Percentiles rank a stretch among this genome's conserved stretches.
These are phyloP conservation scores for Hippocampus kuda DNA, from an alignment of 2,797 vertebrate genomes.

Conservation along the genomic window DNA sequence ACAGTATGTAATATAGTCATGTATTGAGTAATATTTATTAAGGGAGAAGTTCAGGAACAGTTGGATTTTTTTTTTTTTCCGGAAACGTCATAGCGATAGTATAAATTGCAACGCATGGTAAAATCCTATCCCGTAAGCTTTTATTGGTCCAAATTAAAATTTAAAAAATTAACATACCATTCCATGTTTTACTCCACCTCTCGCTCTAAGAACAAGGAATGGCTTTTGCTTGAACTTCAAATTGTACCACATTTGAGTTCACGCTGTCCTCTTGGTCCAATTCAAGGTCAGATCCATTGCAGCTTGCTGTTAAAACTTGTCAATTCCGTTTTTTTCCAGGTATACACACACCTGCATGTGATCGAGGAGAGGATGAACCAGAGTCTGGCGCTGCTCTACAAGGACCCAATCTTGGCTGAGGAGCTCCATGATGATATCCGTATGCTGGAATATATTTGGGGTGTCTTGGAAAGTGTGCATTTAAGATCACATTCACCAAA, in stretches of 20 bases:
- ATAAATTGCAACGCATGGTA: too few relatives aligned
- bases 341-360: constrained; percentile 87
- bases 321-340: constrained; percentile 38
- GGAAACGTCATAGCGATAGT: too few relatives aligned
- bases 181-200: too few relatives aligned
- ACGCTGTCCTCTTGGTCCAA: not conserved
- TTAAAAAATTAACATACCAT: too few relatives aligned
- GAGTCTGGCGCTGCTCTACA: constrained; percentile 80
- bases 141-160: too few relatives aligned
- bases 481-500: not conserved
- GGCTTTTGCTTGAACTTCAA: too few relatives aligned
- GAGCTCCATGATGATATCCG: constrained; percentile 77
- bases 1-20: too few relatives aligned
- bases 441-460: constrained; percentile 42
- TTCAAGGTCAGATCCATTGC: not conserved
- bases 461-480: not conserved
- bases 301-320: not conserved
- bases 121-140: too few relatives aligned
- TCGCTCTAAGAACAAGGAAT: too few relatives aligned
- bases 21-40: too few relatives aligned
- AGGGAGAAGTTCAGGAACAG: too few relatives aligned
- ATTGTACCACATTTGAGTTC: not conserved
- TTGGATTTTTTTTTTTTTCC: too few relatives aligned
- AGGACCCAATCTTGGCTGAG: constrained; percentile 73
- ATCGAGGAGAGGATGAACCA: constrained; percentile 91